Evolutionary conservation across 2,888 invertebrate genomes (phyloP).

Genomic region (Stenoptilia bipunctidactyla): DNA sequence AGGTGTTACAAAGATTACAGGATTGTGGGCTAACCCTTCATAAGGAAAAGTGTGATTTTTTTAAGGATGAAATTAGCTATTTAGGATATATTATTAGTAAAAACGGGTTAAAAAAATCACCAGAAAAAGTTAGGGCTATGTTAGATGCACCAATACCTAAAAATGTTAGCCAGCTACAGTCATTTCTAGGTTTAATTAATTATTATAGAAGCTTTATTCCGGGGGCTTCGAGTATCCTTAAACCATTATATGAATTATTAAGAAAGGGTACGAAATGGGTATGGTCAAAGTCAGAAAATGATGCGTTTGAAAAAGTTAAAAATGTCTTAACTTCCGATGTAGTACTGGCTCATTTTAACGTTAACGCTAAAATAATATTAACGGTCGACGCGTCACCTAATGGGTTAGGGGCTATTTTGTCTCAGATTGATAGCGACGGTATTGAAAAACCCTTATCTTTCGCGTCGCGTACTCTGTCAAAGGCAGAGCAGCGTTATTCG

Average conservation of each 20-base stretch:
- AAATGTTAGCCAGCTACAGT: not conserved
- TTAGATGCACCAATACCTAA: not conserved
- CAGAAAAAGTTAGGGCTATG: not conserved
- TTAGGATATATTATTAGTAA: too few relatives aligned
- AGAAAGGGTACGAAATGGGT: not conserved
- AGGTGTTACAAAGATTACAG: too few relatives aligned
- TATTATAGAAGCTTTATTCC: not conserved
- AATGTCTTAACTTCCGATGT: not conserved
- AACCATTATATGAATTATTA: not conserved
- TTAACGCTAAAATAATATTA: not conserved
- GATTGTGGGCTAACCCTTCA: too few relatives aligned
- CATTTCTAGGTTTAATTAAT: not conserved
- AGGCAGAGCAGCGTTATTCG: not conserved
- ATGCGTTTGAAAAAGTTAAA: too few relatives aligned
- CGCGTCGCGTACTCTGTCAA: not conserved
- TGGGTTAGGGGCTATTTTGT: too few relatives aligned
- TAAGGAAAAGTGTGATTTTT: too few relatives aligned
- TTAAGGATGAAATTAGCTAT: too few relatives aligned
- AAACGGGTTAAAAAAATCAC: not conserved
- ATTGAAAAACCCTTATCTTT: not conserved
- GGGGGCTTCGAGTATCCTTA: not conserved
- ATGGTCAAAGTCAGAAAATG: not conserved
- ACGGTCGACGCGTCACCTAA: not conserved
- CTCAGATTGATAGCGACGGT: too few relatives aligned
- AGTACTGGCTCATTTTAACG: slow-evolving; percentile 1